Conservation (phyloP, 2,888 invertebrate species). For the Syrphus vitripennis region DNA sequence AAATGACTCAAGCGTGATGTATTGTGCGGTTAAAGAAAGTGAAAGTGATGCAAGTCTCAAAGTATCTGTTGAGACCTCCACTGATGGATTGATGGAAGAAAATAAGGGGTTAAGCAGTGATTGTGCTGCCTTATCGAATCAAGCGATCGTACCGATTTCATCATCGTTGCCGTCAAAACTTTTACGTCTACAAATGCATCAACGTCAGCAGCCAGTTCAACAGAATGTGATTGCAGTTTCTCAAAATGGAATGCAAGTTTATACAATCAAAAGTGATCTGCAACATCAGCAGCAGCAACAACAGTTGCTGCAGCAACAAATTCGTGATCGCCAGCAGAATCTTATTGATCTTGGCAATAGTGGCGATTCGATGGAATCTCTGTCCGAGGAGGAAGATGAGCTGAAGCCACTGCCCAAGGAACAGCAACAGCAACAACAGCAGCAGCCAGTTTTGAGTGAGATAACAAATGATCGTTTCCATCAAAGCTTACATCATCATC, state of each 20-base stretch:
- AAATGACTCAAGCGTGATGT: conserved; percentile 55
- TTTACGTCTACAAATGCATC: conserved; percentile 76
- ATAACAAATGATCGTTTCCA: conserved; percentile 59
- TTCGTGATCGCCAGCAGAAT: conserved; percentile 50
- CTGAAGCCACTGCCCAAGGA: conserved; percentile 77
- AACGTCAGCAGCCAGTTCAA: conserved; percentile 57
- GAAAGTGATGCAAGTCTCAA: conserved; percentile 53
- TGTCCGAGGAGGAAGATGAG: conserved; percentile 79
- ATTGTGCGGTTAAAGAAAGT: conserved; percentile 63
- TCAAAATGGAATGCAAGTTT: conserved; percentile 57
- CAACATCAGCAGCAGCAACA: conserved; percentile 62
- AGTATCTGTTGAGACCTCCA: background rate
- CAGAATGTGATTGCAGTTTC: conserved; percentile 63
- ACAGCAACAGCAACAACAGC: conserved; percentile 59
- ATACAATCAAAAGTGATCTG: conserved; percentile 73
- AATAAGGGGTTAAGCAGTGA: conserved; percentile 3
- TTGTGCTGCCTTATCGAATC: conserved; percentile 39
- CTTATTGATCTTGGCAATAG: conserved; percentile 72
- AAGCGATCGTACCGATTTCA: conserved; percentile 78
- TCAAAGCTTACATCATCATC: conserved; percentile 54
- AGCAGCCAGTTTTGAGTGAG: conserved; percentile 58
- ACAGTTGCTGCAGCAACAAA: background rate
- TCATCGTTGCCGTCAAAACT: conserved; percentile 79
- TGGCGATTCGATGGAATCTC: conserved; percentile 77
- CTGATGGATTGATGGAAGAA: conserved; percentile 1